These are phyloP conservation scores for Xanthia icteritia DNA, from an alignment of 2,888 invertebrate species.

Conservation along the genomic window DNA sequence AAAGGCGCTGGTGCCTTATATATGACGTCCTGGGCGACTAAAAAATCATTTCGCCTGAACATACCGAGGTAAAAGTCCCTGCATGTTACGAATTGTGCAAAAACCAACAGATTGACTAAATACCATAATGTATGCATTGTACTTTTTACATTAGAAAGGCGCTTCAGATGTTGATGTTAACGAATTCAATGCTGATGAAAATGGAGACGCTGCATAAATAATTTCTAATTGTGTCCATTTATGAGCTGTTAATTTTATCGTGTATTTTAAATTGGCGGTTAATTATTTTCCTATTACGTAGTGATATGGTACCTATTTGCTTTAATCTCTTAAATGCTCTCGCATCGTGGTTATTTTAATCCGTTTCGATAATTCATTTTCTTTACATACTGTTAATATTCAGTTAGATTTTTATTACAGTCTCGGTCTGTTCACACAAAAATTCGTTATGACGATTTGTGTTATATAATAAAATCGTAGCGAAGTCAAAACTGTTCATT, in stretches of 20 bases:
- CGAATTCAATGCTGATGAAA: conserved; percentile 2
- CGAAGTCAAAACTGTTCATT: too few species aligned
- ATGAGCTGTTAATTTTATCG: conserved; percentile 44
- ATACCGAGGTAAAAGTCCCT: conserved; percentile 82
- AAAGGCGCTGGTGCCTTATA: conserved; percentile 74
- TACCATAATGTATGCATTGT: conserved; percentile 43
- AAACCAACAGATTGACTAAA: conserved; percentile 50
- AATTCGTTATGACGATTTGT: neutral
- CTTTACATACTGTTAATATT: neutral
- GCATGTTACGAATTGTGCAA: conserved; percentile 62
- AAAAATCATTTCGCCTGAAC: conserved; percentile 80
- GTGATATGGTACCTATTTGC: neutral
- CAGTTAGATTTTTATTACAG: neutral
- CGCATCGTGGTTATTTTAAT: conserved; percentile 2
- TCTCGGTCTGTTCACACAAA: neutral
- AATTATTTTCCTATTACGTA: conserved; percentile 27
- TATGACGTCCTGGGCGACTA: conserved; percentile 80
- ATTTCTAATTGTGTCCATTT: conserved; percentile 28
- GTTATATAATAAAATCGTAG: too few species aligned
- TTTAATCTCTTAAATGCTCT: conserved; percentile 14
- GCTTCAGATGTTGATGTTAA: neutral
- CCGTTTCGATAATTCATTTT: neutral
- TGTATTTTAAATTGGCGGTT: conserved; percentile 18
- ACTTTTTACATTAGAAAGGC: conserved; percentile 9
- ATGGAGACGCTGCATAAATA: conserved; percentile 11